Base-by-base conservation (phyloP, 2,797 vertebrate genomes). In the Lepilemur septentrionalis region DNA sequence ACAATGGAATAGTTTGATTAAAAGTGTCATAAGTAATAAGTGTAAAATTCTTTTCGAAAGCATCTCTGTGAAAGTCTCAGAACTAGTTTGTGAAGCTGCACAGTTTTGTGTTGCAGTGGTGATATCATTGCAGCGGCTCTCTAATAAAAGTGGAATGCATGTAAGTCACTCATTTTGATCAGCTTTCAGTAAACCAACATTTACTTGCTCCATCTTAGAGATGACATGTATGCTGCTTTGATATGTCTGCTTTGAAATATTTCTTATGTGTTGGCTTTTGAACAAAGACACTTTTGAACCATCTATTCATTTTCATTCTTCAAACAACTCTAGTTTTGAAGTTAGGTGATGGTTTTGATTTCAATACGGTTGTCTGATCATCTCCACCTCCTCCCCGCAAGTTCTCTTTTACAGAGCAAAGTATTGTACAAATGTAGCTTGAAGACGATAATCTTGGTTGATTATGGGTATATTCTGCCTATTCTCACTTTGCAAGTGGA, bases 301-400 rank as follows among this genome's bases (percentile, higher is more conserved):
- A 7, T 81, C 38, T 89, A 2, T 85, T 85, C 52, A 20, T 90
- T 95, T 95, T 90, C 32, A 12, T 46, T 84, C 83, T 75, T 84
- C 32, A 55, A 32, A n/a, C 38, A 84, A 10, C 22, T 79, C n/a
- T 94, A 18, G 57, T 82, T 96, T 93, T 82, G 35, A 93, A 86
- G 63, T 88, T 90, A 65, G n/a, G 95, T 75, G 73, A 57, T 81
- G 80, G 18, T 91, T 93, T 92, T 50, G 38, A 32, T 96, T 95
- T 94, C 13, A 94, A 1, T 38, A 28, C 35, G 48, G 2, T 43
- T 82, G n/a, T 86, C 82, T 69, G 50, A 50, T 55, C 41, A n/a
- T 28, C 10, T 5, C 50, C 25, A 59, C 57, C 69, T 52, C 52
- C 5, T 43, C 25, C 35, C 28, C 7, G n/a, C 9, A 10, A 23